Base-by-base conservation (phyloP, 2,797 vertebrate genomes). In the Sebastes kiyomatsui region DNA sequence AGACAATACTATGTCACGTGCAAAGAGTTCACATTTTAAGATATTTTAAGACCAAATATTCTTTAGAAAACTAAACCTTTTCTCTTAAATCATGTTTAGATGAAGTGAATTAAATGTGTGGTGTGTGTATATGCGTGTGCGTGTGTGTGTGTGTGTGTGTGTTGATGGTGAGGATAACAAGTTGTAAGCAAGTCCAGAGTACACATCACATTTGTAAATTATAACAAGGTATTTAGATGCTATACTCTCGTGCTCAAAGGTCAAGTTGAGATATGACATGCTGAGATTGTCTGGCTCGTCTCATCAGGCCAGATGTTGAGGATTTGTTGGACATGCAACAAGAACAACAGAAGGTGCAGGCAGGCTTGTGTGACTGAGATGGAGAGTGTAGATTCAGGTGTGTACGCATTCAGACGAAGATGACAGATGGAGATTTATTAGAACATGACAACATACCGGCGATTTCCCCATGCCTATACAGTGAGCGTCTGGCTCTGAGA, bases 401-500 rank as follows among this genome's bases (percentile, higher is more conserved):
- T 66, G 66, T 62, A 18, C 22, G 20, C 62, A 42, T 75, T 80
- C 64, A 81, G 59, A 25, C 30, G 52, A 77, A 66, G 0, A 4
- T 38, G 65, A 79, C 83, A 85, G 79, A 78, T 72, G 56, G 68
- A 73, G 14, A 30, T 82, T 77, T 85, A 59, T 86, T 72, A 76
- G 42, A 75, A 75, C 33, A 72, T 56, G 66, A 73, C 59, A 56
- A 64, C 32, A 46, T 46, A 23, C 14, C 55, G 52, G 56, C 65
- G 77, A 61, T 66, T 72, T 64, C 54, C 55, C 55, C 79, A 73
- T 76, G 80, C 75, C 60, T 67, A 16, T 20, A 32, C 46, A 28
- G 28, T 65, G 33, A 32, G 25, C 16, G 33, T 59, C 22, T 77
- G 72, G 25, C 66, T 66, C 66, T 66, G 67, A 70, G 62, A 18